Conservation (phyloP, 2,797 vertebrate genomes). For the Parotocinclus haroldoi region DNA sequence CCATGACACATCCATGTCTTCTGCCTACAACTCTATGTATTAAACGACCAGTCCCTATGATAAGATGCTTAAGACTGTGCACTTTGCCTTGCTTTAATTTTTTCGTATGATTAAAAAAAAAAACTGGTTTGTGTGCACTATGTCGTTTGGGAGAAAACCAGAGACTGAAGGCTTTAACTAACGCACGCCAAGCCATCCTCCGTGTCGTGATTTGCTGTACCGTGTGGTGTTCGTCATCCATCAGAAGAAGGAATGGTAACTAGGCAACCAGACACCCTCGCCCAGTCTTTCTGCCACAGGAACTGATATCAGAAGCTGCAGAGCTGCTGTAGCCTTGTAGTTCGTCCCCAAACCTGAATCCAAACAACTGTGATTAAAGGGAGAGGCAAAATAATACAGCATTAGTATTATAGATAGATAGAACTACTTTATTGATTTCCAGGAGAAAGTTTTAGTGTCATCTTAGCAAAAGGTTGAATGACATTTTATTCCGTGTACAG, state of each 20-base stretch:
- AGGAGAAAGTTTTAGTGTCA: no score
- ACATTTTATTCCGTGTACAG: no score
- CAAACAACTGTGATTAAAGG: slow-evolving; percentile 9
- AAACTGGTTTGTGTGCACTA: slow-evolving; percentile 69
- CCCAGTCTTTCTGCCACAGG: slow-evolving; percentile 31
- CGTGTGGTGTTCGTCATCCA: slow-evolving; percentile 44
- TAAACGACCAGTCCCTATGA: no score
- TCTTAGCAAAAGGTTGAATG: no score
- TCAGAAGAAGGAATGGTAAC: slow-evolving; percentile 26
- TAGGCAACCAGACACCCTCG: slow-evolving; percentile 32
- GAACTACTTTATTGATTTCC: no score
- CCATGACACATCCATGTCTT: slow-evolving; percentile 4
- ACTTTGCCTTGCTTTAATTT: slow-evolving; percentile 71
- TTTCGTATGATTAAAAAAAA: slow-evolving; percentile 48
- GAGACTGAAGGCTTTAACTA: slow-evolving; percentile 53
- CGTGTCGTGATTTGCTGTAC: slow-evolving; percentile 45
- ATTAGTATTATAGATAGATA: slow-evolving; percentile 10
- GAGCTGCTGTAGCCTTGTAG: slow-evolving; percentile 19
- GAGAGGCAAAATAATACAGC: neutral
- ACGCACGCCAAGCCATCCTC: slow-evolving; percentile 22
- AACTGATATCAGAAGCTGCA: slow-evolving; percentile 27
- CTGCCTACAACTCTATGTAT: no score
- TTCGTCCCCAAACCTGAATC: slow-evolving; percentile 10
- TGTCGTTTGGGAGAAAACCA: slow-evolving; percentile 65
- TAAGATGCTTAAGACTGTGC: slow-evolving; percentile 62